Conservation (phyloP, 2,113 vertebrate genomes). For the Clarias magur region DNA sequence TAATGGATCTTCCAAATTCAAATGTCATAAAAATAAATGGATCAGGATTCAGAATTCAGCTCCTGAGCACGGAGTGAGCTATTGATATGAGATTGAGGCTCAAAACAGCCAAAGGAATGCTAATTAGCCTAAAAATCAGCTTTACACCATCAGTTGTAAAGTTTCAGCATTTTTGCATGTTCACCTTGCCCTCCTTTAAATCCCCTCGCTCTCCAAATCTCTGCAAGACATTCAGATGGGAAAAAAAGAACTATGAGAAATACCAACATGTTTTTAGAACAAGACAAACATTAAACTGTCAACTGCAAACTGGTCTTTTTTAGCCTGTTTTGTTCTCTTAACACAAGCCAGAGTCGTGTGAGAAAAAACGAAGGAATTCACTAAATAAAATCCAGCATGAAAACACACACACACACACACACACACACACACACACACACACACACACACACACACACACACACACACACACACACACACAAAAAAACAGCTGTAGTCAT, state of each 20-base stretch:
- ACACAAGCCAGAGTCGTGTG: constrained; percentile 34
- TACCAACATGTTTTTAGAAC: neutral
- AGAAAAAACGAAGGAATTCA: constrained; percentile 31
- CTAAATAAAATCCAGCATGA: constrained; percentile 29
- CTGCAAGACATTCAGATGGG: constrained; percentile 36
- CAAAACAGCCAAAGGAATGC: constrained; percentile 75
- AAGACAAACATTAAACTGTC: neutral
- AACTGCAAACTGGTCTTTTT: constrained; percentile 12
- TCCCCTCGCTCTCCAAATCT: constrained; percentile 55
- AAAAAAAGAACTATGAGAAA: constrained; percentile 27
- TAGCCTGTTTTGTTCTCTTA: constrained; percentile 6
- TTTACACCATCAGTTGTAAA: constrained; percentile 76
- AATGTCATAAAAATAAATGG: constrained; percentile 29
- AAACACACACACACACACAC: neutral
- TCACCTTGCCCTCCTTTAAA: constrained; percentile 54
- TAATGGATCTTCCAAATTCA: neutral
- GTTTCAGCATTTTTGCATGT: constrained; percentile 73
- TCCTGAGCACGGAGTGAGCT: constrained; percentile 69
- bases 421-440: too few species aligned
- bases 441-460: too few species aligned
- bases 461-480: neutral
- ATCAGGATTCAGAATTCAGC: constrained; percentile 43
- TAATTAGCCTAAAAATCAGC: constrained; percentile 79
- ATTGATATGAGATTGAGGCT: constrained; percentile 75
- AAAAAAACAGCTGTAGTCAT: constrained; percentile 37